Conservation (phyloP, 2,797 vertebrate genomes). For the Spinibarbus caldwelli region DNA sequence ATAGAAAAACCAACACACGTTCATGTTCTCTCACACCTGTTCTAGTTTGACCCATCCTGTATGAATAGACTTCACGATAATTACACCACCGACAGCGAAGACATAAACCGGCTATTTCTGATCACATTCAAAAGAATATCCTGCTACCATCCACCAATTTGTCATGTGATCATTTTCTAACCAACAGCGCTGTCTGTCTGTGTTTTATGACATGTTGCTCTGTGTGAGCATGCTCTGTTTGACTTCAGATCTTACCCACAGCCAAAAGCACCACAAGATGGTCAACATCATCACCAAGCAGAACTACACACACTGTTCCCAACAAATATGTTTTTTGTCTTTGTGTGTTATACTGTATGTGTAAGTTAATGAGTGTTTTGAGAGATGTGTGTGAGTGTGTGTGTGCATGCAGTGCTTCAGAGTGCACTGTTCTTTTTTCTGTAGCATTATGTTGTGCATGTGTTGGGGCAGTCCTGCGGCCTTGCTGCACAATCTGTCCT, state of each 20-base stretch:
- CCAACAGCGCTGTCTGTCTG: constrained; percentile 60
- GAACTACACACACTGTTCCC: constrained; percentile 50
- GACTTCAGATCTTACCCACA: constrained; percentile 48
- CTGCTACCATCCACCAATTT: constrained; percentile 26
- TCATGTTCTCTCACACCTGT: constrained; percentile 3
- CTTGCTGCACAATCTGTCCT: constrained; percentile 54
- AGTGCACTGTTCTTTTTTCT: constrained; percentile 40
- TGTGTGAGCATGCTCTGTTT: constrained; percentile 66
- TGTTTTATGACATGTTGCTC: constrained; percentile 60
- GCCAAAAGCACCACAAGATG: constrained; percentile 53
- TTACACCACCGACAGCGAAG: constrained; percentile 13
- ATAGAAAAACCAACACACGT: constrained; percentile 21
- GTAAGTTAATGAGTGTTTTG: constrained; percentile 17
- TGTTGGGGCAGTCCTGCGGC: constrained; percentile 37
- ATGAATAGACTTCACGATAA: neutral
- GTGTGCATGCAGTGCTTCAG: constrained; percentile 36
- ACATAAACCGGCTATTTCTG: constrained; percentile 22
- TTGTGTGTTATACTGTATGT: constrained; percentile 31
- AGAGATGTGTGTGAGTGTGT: neutral
- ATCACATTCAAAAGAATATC: constrained; percentile 40
- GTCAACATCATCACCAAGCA: constrained; percentile 43
- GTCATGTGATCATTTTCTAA: constrained; percentile 38
- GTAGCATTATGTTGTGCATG: constrained; percentile 53
- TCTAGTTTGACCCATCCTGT: neutral
- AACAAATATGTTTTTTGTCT: constrained; percentile 31